Conservation (phyloP, 2,888 invertebrate genomes). For the Nomada flava region DNA sequence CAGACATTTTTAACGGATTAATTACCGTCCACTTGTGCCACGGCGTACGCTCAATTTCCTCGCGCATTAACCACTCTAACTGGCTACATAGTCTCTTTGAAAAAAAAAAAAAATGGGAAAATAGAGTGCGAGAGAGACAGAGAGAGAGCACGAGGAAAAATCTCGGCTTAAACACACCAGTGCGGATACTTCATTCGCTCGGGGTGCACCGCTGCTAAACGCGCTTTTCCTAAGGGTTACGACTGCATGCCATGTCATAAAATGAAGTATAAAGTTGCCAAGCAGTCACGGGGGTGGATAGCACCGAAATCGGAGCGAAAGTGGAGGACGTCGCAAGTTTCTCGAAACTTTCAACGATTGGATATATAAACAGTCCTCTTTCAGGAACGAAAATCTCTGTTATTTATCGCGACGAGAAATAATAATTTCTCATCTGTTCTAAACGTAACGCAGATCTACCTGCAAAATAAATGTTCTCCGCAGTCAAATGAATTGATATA, state of each 20-base stretch:
- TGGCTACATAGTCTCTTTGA: slow-evolving; percentile 22
- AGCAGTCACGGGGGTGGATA: slow-evolving; percentile 39
- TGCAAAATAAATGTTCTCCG: too few relatives aligned
- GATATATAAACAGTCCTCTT: slow-evolving; percentile 5
- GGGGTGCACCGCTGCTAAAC: slow-evolving; percentile 29
- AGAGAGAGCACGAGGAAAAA: slow-evolving; percentile 1
- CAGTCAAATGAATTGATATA: not conserved
- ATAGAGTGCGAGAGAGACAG: not conserved
- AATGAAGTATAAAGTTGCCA: slow-evolving; percentile 62
- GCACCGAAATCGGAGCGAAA: slow-evolving; percentile 60
- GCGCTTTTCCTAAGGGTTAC: slow-evolving; percentile 54
- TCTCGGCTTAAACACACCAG: slow-evolving; percentile 27
- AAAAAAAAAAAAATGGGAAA: not conserved
- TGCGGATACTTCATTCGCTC: slow-evolving; percentile 38
- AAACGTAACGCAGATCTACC: too few relatives aligned
- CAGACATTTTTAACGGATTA: slow-evolving; percentile 48
- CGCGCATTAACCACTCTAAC: slow-evolving; percentile 34
- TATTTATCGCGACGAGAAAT: not conserved
- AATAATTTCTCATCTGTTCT: too few relatives aligned
- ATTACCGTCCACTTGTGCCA: slow-evolving; percentile 39
- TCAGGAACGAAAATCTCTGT: not conserved
- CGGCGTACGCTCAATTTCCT: slow-evolving; percentile 25
- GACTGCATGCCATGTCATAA: slow-evolving; percentile 38
- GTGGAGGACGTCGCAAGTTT: slow-evolving; percentile 49
- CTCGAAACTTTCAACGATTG: slow-evolving; percentile 45